Evolutionary conservation across 2,113 vertebrate species (phyloP).

Genomic region (Herpetotheres cachinnans): DNA sequence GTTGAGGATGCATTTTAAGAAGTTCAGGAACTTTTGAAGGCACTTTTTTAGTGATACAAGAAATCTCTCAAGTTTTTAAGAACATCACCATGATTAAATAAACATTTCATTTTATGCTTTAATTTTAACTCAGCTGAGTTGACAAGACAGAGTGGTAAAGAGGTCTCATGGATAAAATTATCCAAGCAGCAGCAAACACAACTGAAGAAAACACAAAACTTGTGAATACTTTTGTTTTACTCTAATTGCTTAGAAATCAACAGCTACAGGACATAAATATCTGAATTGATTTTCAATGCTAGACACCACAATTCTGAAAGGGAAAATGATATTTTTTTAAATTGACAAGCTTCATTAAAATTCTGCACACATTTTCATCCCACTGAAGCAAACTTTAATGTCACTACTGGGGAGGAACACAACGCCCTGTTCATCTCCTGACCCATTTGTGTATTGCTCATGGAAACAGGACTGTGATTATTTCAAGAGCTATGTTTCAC

Average conservation of each 20-base stretch:
- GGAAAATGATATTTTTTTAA: neutral
- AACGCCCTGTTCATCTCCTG: neutral
- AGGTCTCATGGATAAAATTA: conserved; percentile 56
- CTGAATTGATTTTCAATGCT: conserved; percentile 42
- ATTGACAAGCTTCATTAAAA: neutral
- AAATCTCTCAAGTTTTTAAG: conserved; percentile 50
- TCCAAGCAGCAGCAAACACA: conserved; percentile 22
- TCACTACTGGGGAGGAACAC: neutral
- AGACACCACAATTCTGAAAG: conserved; percentile 34
- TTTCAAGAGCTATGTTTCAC: neutral
- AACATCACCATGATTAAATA: conserved; percentile 37
- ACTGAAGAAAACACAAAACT: conserved; percentile 40
- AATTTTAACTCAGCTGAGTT: conserved; percentile 63
- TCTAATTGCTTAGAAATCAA: conserved; percentile 40
- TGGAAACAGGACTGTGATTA: neutral
- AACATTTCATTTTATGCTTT: conserved; percentile 63
- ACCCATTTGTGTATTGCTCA: neutral
- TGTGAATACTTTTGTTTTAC: conserved; percentile 46
- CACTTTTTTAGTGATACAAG: conserved; percentile 17
- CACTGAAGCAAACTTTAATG: neutral
- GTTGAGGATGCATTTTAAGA: conserved; percentile 40
- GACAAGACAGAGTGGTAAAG: conserved; percentile 36
- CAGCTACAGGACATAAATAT: conserved; percentile 52
- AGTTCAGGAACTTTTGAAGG: conserved; percentile 39
- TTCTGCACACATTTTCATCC: neutral